phyloP scores from a whole-genome alignment of 2,888 invertebrate genomes.

The Phengaris alcon region DNA sequence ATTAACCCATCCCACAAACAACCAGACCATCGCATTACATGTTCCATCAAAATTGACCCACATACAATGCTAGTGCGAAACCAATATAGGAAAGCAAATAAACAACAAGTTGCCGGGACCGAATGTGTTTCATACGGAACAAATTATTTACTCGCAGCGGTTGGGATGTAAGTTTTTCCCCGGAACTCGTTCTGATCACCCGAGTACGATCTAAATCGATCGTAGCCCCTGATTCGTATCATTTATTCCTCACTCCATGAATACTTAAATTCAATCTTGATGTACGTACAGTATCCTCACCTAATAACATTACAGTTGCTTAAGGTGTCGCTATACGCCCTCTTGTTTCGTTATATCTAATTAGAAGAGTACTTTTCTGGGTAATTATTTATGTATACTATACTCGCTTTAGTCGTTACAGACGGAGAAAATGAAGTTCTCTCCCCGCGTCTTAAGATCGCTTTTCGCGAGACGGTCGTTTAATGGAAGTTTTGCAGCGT shows the following conservation, averaged over 20 bases:
- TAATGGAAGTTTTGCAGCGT: constrained; percentile 10
- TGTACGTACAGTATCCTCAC: constrained; percentile 51
- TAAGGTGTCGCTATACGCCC: constrained; percentile 35
- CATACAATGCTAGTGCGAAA: background rate
- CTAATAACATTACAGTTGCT: constrained; percentile 62
- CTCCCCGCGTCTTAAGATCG: background rate
- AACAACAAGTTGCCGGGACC: constrained; percentile 9
- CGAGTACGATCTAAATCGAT: constrained; percentile 64
- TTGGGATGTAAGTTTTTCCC: constrained; percentile 38
- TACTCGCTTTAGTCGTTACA: background rate
- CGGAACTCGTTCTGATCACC: constrained; percentile 60
- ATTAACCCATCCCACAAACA: background rate
- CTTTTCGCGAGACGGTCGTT: background rate
- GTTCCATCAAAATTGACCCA: background rate
- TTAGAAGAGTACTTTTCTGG: constrained; percentile 26
- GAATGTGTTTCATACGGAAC: constrained; percentile 29
- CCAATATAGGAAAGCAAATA: constrained; percentile 18
- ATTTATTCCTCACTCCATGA: constrained; percentile 71
- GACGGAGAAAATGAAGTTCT: background rate
- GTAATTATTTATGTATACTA: constrained; percentile 27
- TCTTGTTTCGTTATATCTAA: constrained; percentile 21
- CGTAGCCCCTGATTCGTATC: constrained; percentile 58
- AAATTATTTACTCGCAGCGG: constrained; percentile 31
- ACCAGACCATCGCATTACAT: background rate
- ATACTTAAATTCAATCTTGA: constrained; percentile 68